These are phyloP conservation scores for Amphimedon queenslandica DNA, from an alignment of 37 sponge, comb jelly and placozoan species.

Conservation along the genomic window DNA sequence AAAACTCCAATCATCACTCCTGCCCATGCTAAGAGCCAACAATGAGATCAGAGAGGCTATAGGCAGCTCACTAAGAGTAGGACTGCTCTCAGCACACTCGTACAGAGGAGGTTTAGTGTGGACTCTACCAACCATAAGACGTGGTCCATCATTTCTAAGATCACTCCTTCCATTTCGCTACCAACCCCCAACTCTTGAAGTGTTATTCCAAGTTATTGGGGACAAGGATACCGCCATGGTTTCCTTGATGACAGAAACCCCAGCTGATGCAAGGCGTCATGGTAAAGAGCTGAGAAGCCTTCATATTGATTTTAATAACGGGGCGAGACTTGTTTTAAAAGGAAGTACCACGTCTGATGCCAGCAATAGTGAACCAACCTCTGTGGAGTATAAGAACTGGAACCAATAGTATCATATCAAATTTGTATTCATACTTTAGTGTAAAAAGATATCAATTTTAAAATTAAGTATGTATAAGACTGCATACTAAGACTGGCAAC, in stretches of 20 bases:
- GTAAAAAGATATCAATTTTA: no score
- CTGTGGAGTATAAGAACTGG: no score
- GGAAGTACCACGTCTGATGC: not conserved
- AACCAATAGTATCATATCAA: no score
- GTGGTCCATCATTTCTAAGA: not conserved
- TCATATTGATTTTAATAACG: not conserved
- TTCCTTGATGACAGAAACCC: not conserved
- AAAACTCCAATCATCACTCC: slow-evolving; percentile 9
- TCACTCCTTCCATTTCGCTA: not conserved
- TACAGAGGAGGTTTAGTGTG: slow-evolving; percentile 42
- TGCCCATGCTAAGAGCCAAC: slow-evolving; percentile 46
- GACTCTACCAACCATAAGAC: not conserved
- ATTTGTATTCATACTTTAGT: no score
- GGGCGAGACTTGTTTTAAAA: not conserved
- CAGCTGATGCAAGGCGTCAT: not conserved
- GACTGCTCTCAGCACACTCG: slow-evolving; percentile 49
- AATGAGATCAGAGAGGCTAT: slow-evolving; percentile 28
- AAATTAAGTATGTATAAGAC: no score
- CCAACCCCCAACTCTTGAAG: not conserved
- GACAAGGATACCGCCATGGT: not conserved
- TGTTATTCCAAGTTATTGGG: not conserved
- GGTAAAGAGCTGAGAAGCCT: not conserved
- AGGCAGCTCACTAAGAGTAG: slow-evolving; percentile 22
- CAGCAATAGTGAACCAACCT: no score
- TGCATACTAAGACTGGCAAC: no score